Evolutionary conservation across 2,797 vertebrate genomes (phyloP), one percentile per base, ranked within the genome.

Genomic region (Oryzias sinensis): DNA sequence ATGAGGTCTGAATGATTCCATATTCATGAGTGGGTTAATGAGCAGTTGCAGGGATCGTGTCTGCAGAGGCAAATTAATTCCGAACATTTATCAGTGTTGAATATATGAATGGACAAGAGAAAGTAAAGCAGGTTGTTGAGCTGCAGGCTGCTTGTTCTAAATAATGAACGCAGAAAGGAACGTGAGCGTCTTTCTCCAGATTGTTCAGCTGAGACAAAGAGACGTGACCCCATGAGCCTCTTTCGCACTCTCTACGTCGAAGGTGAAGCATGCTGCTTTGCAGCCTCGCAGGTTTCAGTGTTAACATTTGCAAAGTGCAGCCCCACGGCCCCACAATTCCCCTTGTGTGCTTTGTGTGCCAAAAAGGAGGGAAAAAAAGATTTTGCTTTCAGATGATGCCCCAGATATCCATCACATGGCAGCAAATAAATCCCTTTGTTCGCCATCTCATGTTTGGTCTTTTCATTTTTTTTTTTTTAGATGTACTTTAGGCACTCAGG

Each of bases 1-100:
- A 57, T 56, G 72, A 72, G 71, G 76, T 83, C 81, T 75, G 82
- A 84, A 56, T 55, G 69, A 83, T 82, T 83, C 74, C 86, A 80
- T 87, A 80, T 83, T 89, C 77, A 84, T 72, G 69, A 87, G 74
- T 18, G 66, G 68, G 76, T 85, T 89, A 91, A 87, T 90, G 83
- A 84, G 77, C 62, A 69, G 78, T 72, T 59, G 49, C 52, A 62
- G 59, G 58, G 60, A 79, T 68, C 50, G 49, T 74, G 78, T 83
- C 80, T 72, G 79, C 70, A 27, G 58, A 53, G 50, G 74, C 57
- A 87, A 88, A 87, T 87, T 84, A 83, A 83, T 88, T 88, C 80
- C 70, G 62, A 72, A 81, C 85, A 81, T 85, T 87, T 80, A 81
- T 83, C 77, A 77, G 76, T 25, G 64, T 51, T 69, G 80, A 86